phyloP scores from a whole-genome alignment of 2,888 invertebrate species.

The Ormyrus thymus region DNA sequence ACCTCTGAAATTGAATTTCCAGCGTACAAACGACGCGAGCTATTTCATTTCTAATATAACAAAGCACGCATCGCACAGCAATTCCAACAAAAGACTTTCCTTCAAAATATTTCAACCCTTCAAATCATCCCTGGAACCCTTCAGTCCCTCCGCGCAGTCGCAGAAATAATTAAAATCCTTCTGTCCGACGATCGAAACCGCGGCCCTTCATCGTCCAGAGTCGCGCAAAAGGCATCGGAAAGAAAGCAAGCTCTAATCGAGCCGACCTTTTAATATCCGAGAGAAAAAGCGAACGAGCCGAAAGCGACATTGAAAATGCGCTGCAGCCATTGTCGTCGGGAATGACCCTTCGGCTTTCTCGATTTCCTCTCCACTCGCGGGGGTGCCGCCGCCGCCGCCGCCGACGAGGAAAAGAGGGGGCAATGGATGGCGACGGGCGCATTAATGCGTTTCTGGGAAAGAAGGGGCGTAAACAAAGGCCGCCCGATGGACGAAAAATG shows the following conservation, averaged over 20 bases:
- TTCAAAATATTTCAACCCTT: no score
- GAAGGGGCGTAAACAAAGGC: slow-evolving; percentile 39
- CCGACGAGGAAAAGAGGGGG: background rate
- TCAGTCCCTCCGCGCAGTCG: no score
- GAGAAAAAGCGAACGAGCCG: background rate
- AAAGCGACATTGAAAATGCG: slow-evolving; percentile 41
- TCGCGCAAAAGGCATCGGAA: no score
- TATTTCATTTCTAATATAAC: no score
- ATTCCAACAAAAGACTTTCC: no score
- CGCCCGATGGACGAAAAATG: slow-evolving; percentile 11
- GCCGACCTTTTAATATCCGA: background rate
- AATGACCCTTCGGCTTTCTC: slow-evolving; percentile 33
- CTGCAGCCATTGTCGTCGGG: slow-evolving; percentile 18
- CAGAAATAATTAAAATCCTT: no score
- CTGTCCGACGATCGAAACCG: no score
- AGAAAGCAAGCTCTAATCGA: no score
- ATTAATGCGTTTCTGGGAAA: slow-evolving; percentile 43
- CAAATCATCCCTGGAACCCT: no score
- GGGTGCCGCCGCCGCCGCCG: background rate
- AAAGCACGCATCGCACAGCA: no score
- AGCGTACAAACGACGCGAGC: no score
- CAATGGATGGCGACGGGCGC: background rate
- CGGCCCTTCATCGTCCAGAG: background rate
- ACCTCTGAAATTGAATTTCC: no score
- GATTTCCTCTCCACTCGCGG: slow-evolving; percentile 17